Base-by-base conservation (phyloP, 2,113 vertebrate species). In the Alectura lathami region DNA sequence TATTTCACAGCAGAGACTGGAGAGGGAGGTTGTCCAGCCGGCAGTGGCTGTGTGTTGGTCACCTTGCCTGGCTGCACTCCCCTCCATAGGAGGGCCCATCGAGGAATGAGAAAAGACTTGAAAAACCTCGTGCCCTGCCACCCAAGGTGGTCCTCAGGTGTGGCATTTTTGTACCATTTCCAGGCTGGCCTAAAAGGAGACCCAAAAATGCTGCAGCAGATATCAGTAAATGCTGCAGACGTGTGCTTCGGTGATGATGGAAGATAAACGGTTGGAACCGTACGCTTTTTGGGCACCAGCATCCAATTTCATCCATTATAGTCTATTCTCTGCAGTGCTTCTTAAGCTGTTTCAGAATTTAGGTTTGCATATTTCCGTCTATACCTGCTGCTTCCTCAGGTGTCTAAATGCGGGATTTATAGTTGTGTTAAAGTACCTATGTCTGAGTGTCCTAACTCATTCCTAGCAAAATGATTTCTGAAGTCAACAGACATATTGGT, bases 201-300 rank as follows among this genome's bases (percentile, higher is more conserved):
- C 34, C 32, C 4, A 42, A 60, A 51, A 93, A 18, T 18, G 8
- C 27, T 50, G 32, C 8, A 64, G 56, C 11, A 77, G 69, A 80
- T 68, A 34, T 29, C 0, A 5, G 14, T 59, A 8, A 62, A n/a
- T 1, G 3, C 43, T 50, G 24, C 8, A 15, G 5, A 9, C 0
- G 1, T 30, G 17, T 43, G 11, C 22, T 83, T 89, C 32, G 13
- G 82, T 30, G 34, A 8, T 10, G 62, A 38, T 3, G 38, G 48
- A n/a, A 77, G 20, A 27, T 30, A 56, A 24, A 45, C 22, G 1
- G 18, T 5, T 36, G 34, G 59, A 75, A 24, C 14, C 8, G 12
- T 5, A 12, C 2, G 2, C 21, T 68, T 56, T 11, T 3, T 74
- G 54, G 76, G 22, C 26, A 53, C 15, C 30, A 22, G 22, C 13